phyloP scores from a whole-genome alignment of 1,140 invertebrate species.

The Drosophila lini region DNA sequence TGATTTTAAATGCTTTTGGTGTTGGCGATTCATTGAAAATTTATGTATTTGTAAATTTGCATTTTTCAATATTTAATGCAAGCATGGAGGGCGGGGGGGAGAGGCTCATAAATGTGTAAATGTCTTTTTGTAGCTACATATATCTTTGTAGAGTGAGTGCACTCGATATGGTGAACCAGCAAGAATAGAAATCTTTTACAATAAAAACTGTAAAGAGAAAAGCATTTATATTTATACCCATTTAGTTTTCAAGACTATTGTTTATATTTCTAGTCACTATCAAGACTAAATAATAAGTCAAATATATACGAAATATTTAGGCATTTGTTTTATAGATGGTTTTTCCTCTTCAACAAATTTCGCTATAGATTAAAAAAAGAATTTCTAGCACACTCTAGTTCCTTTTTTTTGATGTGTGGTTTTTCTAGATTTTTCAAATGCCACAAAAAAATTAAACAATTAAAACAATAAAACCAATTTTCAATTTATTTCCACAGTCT shows the following conservation, averaged over 20 bases:
- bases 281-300: background rate
- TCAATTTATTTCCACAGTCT: background rate
- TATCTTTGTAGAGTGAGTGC: background rate
- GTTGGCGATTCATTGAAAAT: conserved; percentile 73
- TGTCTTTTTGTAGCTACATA: background rate
- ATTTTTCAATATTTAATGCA: conserved; percentile 77
- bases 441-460: background rate
- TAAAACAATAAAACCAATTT: too few species aligned
- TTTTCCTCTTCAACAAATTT: background rate
- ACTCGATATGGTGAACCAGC: background rate
- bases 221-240: too few species aligned
- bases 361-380: background rate
- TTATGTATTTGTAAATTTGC: conserved; percentile 77
- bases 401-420: background rate
- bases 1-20: conserved; percentile 79
- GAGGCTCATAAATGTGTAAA: conserved; percentile 22
- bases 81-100: background rate
- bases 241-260: background rate
- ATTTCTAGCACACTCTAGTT: background rate
- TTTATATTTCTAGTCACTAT: too few species aligned
- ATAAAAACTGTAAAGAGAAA: background rate
- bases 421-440: background rate
- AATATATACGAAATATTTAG: background rate
- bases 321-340: background rate
- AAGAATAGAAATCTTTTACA: background rate